Base-by-base conservation (phyloP, 1,140 invertebrate genomes). In the Epicauta chinensis region DNA sequence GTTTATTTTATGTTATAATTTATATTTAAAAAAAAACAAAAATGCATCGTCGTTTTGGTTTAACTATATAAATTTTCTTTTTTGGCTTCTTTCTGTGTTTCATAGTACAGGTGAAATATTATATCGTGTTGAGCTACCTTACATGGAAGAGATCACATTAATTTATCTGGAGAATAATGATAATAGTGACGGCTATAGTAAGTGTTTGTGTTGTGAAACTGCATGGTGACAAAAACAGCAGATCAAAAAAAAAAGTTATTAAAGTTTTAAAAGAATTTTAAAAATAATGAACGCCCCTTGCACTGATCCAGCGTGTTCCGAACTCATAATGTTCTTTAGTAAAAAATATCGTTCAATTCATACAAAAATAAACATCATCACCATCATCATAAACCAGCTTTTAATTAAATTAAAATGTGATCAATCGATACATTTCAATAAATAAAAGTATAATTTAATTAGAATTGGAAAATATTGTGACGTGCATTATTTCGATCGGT, bases 71-170 rank as follows among this genome's bases (percentile, higher is more conserved):
- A 67, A 64, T 67, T 69, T 71, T 62, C 48, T 64, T 67, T 63
- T 67, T 70, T 68, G 65, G 65, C 69, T 76, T 77, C 77, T 77
- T 75, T 75, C 73, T 77, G 76, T 80, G 67, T 78, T 77, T 77
- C 71, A 76, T 75, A 81, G 79, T 81, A 81, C 78, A 86, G 81
- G 81, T 76, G 86, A 88, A 83, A 87, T 88, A 81, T 86, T 88
- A 81, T 88, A 86, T 80, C 84, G 86, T 76, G 86, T 88, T 81
- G 84, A 87, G 81, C 82, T 88, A 78, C 86, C 86, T 74, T 85
- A 86, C 82, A 86, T 87, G 84, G 86, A 88, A 81, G 85, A 88
- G 81, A 86, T 88, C 77, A 88, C 86, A 71, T 82, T 88, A 78
- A 87, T 88, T 78, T 87, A 87, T 85, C 82, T 88, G 81, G 86